Evolutionary conservation across 2,888 invertebrate species (phyloP), one percentile per base, ranked within the genome.

Genomic region (Ryuthela nishihirai): DNA sequence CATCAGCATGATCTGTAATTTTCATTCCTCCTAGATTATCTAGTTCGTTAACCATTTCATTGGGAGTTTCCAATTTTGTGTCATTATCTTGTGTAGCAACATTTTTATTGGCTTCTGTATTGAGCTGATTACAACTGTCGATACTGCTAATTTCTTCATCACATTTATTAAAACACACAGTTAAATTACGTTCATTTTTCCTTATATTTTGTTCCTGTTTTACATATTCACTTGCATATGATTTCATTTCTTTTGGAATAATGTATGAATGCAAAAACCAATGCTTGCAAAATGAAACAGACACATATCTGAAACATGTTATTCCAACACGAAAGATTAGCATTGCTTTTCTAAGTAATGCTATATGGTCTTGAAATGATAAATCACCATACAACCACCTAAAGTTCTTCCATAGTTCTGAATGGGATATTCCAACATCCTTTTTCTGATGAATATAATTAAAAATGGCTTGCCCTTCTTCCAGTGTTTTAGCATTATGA

Each of bases 381-480:
- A 55, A 18, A 36, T 55, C 55, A 18, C 55, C 55, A 6, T 26
- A 18, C 5, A 55, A 26, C 4, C 23, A 3, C 10, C 20, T 15
- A 15, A 49, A 55, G 12, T 32, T 24, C n/a, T 44, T 12, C 55
- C 55, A 55, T 9, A 49, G 18, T 7, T 15, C 12, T 26, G n/a
- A 45, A 40, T 55, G 49, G 0, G 40, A 3, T 10, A 49, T 29
- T 34, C 55, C 55, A n/a, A 15, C 17, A 1, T 17, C 29, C 7
- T 17, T 15, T 40, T 34, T 9, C 35, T 23, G 10, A 17, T 4
- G 40, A n/a, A 49, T 35, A 9, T 20, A 29, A 35, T 20, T 10
- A 46, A 56, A 56, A 18, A 55, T 55, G 18, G 6, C 12, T 26
- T 44, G 44, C 3, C 44, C 55, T 40, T 55, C 55, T 21, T 25